These are phyloP conservation scores for Etia nguti DNA, from an alignment of 2,113 vertebrate species.

Conservation along the genomic window DNA sequence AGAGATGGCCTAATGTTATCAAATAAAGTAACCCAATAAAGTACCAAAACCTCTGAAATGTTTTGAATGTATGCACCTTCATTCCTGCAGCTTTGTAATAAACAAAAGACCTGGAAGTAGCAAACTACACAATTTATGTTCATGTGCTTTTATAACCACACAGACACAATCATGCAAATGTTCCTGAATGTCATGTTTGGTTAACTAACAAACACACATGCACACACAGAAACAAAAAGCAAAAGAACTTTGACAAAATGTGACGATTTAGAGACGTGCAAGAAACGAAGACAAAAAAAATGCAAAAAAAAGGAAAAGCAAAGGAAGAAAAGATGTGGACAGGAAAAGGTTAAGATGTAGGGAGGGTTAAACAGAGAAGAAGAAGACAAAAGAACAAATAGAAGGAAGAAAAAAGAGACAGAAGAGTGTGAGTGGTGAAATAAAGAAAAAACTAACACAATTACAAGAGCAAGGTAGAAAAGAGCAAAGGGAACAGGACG, in stretches of 20 bases:
- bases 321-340: not conserved
- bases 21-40: not conserved
- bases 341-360: rapidly evolving
- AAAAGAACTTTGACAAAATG: not conserved
- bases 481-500: not conserved
- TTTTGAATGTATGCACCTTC: not conserved
- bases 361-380: not conserved
- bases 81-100: not conserved
- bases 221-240: not conserved
- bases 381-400: not conserved
- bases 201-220: not conserved
- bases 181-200: not conserved
- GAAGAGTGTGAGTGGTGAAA: not conserved
- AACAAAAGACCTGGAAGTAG: not conserved
- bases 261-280: not conserved
- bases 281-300: not conserved
- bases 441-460: not conserved
- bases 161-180: not conserved
- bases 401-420: not conserved
- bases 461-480: not conserved
- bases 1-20: not conserved
- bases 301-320: not conserved
- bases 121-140: not conserved
- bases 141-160: not conserved
- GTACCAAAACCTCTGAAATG: not conserved